Conservation (phyloP, 1,140 invertebrate genomes). For the Tetramorium parvispinum region DNA sequence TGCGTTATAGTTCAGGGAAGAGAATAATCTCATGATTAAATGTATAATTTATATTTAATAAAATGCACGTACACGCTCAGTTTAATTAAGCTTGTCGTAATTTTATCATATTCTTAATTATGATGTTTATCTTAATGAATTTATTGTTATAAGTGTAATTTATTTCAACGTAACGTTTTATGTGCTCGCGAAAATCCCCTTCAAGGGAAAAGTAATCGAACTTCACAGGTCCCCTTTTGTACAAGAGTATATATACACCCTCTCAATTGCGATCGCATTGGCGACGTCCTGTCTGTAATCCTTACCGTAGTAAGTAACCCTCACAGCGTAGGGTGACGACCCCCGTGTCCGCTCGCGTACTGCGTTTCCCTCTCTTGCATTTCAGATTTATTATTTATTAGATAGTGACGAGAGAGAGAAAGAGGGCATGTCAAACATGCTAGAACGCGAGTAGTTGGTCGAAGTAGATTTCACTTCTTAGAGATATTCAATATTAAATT, state of each 20-base stretch:
- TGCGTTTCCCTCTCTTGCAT: slow-evolving; percentile 28
- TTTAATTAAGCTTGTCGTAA: slow-evolving; percentile 24
- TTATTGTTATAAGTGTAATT: neutral
- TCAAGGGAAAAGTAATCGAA: neutral
- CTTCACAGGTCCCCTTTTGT: neutral
- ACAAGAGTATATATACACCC: neutral
- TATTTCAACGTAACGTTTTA: neutral
- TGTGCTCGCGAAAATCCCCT: neutral
- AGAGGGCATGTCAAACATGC: slow-evolving; percentile 30
- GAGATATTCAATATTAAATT: neutral
- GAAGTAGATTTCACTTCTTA: slow-evolving; percentile 12
- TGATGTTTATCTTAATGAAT: neutral
- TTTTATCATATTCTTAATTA: slow-evolving; percentile 5
- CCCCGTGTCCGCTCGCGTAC: slow-evolving; percentile 34
- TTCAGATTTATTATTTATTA: slow-evolving; percentile 73
- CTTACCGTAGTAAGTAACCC: slow-evolving; percentile 65
- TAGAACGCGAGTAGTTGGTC: slow-evolving; percentile 22
- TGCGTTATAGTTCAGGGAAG: neutral
- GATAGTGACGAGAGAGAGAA: slow-evolving; percentile 1
- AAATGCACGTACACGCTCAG: neutral
- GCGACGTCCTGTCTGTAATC: slow-evolving; percentile 68
- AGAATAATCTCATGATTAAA: neutral
- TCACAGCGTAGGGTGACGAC: slow-evolving; percentile 66
- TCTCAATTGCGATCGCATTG: slow-evolving; percentile 13
- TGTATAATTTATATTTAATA: neutral